Evolutionary conservation across 2,113 vertebrate genomes (phyloP), one percentile per base, ranked within the genome.

Genomic region (Tichodroma muraria): DNA sequence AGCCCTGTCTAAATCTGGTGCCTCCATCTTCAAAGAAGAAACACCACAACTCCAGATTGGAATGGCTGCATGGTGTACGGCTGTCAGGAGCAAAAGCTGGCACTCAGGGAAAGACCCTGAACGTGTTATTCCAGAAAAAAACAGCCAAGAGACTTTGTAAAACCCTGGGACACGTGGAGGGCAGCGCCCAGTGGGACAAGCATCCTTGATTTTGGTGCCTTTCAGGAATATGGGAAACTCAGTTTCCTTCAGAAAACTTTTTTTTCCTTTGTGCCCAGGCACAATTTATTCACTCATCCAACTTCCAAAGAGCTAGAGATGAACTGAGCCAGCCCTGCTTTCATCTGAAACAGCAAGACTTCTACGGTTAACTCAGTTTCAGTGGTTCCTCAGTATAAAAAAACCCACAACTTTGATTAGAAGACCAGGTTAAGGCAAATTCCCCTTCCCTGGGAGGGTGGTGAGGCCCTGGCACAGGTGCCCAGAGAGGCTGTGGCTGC

Each of bases 31-130:
- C 59, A 13, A 19, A 35, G 53, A 16, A 28, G 10, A 2, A 76
- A 30, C 18, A 6, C 15, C 75, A 35, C 63, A 24, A 4, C 3
- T 18, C 22, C 17, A 16, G 33, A 11, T 8, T 0, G 9, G 66
- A 40, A 35, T 37, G 37, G 23, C 3, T 37, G 30, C 28, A 10
- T 15, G 49, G 53, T n/a, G 11, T 0, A 0, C 0, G 4, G n/a
- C 28, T 60, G 33, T 8, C 24, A 24, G 53, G 40, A 31, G 30
- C 20, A 14, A 17, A 30, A 37, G 8, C 6, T 6, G 33, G 12
- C 22, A 53, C 2, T 13, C 25, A 64, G 30, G 21, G 10, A 12
- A 28, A 72, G 49, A 15, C 23, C 13, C 66, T 21, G 31, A 38
- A 42, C 0, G 3, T 28, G 44, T 15, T 33, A 50, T 23, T 11